A percentile compares a stretch with the other conserved stretches of the same genome.
These are phyloP conservation scores for Cynodonichthys magdalenae DNA, from an alignment of 2,797 vertebrate species.

Conservation along the genomic window DNA sequence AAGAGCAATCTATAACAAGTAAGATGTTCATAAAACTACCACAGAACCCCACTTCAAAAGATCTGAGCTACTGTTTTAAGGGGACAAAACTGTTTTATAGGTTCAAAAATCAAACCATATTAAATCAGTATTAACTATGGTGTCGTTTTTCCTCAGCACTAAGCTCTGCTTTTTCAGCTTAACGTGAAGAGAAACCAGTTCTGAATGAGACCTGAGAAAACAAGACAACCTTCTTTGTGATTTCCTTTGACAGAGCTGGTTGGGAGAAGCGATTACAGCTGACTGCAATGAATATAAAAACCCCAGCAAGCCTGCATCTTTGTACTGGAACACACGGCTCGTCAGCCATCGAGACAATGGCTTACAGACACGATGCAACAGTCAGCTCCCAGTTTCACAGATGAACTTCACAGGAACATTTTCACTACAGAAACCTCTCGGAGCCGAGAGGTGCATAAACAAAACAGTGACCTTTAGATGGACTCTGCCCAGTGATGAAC, in stretches of 20 bases:
- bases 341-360: neutral
- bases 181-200: too few relatives aligned
- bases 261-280: neutral
- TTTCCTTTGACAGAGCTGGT: neutral
- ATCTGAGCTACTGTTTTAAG: too few relatives aligned
- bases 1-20: too few relatives aligned
- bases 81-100: constrained; percentile 2
- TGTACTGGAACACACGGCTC: neutral
- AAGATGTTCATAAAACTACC: too few relatives aligned
- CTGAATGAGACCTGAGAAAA: too few relatives aligned
- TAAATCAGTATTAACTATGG: constrained; percentile 12
- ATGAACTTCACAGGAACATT: constrained; percentile 13
- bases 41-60: too few relatives aligned
- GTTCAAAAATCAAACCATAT: constrained; percentile 6
- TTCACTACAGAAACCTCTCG: constrained; percentile 31
- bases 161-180: too few relatives aligned
- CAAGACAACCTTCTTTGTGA: too few relatives aligned
- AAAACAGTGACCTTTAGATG: constrained; percentile 58
- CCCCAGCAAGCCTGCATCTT: neutral
- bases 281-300: too few relatives aligned
- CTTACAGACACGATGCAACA: constrained; percentile 24
- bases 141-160: neutral
- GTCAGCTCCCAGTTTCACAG: constrained; percentile 12
- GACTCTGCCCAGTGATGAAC: constrained; percentile 48
- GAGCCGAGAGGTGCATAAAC: constrained; percentile 27